phyloP scores from a whole-genome alignment of 1,140 invertebrate species.

The Uloborus diversus region DNA sequence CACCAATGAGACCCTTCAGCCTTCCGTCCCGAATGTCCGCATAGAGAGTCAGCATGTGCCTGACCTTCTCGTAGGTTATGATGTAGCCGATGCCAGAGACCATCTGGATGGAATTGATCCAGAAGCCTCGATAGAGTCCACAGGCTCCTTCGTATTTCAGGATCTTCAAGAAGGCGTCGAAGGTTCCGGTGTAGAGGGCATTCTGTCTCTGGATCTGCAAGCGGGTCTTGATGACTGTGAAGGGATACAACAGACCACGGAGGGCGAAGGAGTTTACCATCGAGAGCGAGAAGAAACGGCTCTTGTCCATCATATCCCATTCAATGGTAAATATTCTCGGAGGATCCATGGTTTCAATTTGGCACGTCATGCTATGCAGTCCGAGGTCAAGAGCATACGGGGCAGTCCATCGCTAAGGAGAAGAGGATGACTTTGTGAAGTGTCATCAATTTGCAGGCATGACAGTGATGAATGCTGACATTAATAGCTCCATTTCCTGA shows the following conservation, averaged over 20 bases:
- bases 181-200: conserved; percentile 84
- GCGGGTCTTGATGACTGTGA: conserved; percentile 96
- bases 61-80: conserved; percentile 91
- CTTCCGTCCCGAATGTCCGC: conserved; percentile 71
- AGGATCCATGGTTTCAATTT: conserved; percentile 40
- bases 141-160: conserved; percentile 83
- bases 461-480: no score
- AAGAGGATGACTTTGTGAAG: no score
- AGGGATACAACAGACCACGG: conserved; percentile 89
- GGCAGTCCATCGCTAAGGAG: not conserved
- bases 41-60: conserved; percentile 78
- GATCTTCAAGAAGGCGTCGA: conserved; percentile 92
- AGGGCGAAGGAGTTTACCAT: conserved; percentile 87
- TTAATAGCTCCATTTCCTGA: no score
- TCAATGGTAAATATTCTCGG: conserved; percentile 84
- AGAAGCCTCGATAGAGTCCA: conserved; percentile 94
- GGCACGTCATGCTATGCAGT: conserved; percentile 40
- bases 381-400: not conserved
- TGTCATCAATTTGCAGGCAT: no score
- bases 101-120: conserved; percentile 73
- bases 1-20: conserved; percentile 76
- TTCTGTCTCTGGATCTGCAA: conserved; percentile 88
- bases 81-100: conserved; percentile 86
- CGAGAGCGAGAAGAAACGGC: conserved; percentile 89
- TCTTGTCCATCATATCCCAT: conserved; percentile 99